Evolutionary conservation across 2,888 invertebrate species (phyloP).

Genomic region (Eubasilissa splendida): DNA sequence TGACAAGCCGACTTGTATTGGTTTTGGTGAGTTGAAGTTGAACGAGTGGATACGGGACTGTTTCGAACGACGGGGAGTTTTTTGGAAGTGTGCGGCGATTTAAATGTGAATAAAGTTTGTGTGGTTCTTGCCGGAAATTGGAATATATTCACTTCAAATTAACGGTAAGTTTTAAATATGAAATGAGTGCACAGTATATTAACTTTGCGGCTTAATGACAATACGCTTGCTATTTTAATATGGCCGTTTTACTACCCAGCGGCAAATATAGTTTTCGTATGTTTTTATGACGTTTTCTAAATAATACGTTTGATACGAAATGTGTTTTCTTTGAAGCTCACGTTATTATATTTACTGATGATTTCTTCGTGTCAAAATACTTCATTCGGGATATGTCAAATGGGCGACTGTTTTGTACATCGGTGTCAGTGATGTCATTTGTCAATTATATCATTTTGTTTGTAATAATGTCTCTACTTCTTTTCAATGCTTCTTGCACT

Average conservation of each 20-base stretch:
- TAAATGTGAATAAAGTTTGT: constrained; percentile 53
- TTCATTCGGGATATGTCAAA: constrained; percentile 42
- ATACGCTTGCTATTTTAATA: constrained; percentile 46
- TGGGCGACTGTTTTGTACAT: constrained; percentile 31
- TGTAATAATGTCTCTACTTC: neutral
- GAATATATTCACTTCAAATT: constrained; percentile 47
- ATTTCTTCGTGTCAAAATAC: constrained; percentile 35
- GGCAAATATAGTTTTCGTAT: constrained; percentile 39
- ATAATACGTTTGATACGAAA: neutral
- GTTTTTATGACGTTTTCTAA: constrained; percentile 15
- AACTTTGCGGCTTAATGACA: constrained; percentile 41
- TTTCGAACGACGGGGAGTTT: constrained; percentile 52
- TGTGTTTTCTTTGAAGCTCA: neutral
- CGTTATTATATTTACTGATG: neutral
- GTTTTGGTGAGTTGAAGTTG: constrained; percentile 49
- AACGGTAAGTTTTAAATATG: constrained; percentile 46
- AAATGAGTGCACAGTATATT: constrained; percentile 7
- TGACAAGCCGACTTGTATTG: constrained; percentile 50
- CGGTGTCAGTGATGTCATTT: constrained; percentile 47
- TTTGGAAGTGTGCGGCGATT: constrained; percentile 51
- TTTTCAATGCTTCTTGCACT: neutral
- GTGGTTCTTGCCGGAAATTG: constrained; percentile 48
- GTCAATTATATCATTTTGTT: neutral
- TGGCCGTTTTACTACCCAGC: constrained; percentile 50
- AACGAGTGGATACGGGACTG: constrained; percentile 48